Evolutionary conservation across 2,113 vertebrate species (phyloP).

Genomic region (Accipiter cooperii): DNA sequence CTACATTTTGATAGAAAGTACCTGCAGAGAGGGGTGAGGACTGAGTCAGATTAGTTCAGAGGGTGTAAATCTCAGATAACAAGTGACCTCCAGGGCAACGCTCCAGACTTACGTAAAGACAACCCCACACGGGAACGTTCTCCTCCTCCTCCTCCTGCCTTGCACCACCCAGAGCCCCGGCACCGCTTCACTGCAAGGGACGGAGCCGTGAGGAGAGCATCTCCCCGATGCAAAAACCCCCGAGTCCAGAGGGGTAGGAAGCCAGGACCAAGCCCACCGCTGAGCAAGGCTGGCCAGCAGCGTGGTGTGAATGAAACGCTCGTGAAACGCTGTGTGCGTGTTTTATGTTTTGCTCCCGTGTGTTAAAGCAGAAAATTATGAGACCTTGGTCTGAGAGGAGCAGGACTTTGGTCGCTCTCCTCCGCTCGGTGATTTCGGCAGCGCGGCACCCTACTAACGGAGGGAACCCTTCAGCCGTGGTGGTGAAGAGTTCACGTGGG

Average conservation of each 20-base stretch:
- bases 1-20: background rate
- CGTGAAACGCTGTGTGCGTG: accelerated
- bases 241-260: background rate
- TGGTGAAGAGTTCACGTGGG: background rate
- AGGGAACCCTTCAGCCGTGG: background rate
- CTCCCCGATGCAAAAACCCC: accelerated
- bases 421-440: background rate
- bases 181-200: accelerated
- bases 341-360: background rate
- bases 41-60: background rate
- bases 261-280: accelerated
- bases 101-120: background rate
- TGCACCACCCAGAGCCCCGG: background rate
- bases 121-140: accelerated
- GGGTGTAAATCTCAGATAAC: background rate
- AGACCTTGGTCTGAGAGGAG: background rate
- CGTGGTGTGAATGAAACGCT: background rate
- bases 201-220: accelerated
- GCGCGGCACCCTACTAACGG: background rate
- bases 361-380: background rate
- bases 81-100: background rate
- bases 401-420: accelerated
- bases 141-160: background rate
- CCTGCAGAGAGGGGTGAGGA: background rate
- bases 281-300: background rate